A percentile compares a stretch with the other conserved stretches of the same genome.
These are phyloP conservation scores for Pachliopta kotzebuea DNA, from an alignment of 2,888 invertebrate genomes.

Conservation along the genomic window DNA sequence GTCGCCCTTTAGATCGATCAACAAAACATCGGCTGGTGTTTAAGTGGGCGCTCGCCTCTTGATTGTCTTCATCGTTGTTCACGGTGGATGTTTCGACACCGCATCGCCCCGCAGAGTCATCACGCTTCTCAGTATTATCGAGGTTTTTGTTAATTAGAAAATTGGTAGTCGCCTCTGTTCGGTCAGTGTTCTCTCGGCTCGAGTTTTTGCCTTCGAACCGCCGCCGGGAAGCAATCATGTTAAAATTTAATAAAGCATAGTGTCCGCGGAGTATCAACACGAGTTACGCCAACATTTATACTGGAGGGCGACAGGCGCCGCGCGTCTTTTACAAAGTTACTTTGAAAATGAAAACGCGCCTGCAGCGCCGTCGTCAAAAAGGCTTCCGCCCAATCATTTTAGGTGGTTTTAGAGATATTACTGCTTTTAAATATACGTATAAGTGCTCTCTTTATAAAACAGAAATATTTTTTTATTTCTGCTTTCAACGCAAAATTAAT, in stretches of 20 bases:
- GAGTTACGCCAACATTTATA: constrained; percentile 31
- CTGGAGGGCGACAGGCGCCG: constrained; percentile 32
- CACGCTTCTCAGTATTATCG: constrained; percentile 5
- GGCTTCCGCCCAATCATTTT: constrained; percentile 53
- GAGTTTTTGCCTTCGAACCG: too few relatives aligned
- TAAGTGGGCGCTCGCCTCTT: constrained; percentile 21
- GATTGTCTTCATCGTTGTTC: constrained; percentile 6
- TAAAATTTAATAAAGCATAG: constrained; percentile 39
- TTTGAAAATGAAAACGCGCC: constrained; percentile 58
- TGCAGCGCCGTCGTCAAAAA: constrained; percentile 44
- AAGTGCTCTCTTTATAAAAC: constrained; percentile 14
- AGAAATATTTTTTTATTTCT: background rate
- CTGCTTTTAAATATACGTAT: constrained; percentile 41
- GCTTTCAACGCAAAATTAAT: too few relatives aligned
- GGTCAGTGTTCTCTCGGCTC: too few relatives aligned
- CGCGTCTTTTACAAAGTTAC: constrained; percentile 43
- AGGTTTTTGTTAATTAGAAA: constrained; percentile 22
- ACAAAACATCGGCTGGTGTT: constrained; percentile 10
- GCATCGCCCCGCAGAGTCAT: constrained; percentile 1
- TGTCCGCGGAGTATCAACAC: constrained; percentile 25
- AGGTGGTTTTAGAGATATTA: constrained; percentile 51
- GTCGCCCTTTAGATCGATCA: constrained; percentile 28
- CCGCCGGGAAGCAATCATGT: constrained; percentile 30
- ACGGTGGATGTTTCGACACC: constrained; percentile 2
- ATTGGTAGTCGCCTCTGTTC: background rate